These are phyloP conservation scores for Heteromormyrus szaboi DNA, from an alignment of 2,797 vertebrate species.

Conservation along the genomic window DNA sequence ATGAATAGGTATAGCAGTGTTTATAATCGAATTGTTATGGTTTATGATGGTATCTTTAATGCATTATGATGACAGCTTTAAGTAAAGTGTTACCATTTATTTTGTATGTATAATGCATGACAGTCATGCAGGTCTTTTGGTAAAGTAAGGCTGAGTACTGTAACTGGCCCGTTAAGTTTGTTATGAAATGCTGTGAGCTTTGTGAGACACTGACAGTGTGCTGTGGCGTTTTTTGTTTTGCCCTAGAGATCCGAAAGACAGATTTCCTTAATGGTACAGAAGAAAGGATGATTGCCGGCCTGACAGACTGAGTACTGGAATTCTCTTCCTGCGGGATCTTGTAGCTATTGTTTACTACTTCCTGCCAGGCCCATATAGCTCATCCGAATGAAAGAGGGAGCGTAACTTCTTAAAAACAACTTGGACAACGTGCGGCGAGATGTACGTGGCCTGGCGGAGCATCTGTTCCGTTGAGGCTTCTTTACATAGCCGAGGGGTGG, in stretches of 20 bases:
- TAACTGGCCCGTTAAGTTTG: neutral
- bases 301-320: slow-evolving; percentile 47
- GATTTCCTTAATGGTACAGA: neutral
- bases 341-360: slow-evolving; percentile 7
- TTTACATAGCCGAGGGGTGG: neutral
- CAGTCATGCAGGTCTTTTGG: neutral
- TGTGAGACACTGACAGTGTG: neutral
- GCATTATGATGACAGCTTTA: neutral
- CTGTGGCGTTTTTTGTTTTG: neutral
- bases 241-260: neutral
- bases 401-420: neutral
- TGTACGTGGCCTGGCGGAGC: neutral
- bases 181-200: neutral
- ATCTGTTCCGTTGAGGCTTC: neutral
- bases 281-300: slow-evolving; percentile 38
- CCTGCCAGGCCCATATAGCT: neutral
- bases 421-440: neutral
- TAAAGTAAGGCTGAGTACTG: neutral
- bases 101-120: neutral
- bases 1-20: neutral
- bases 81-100: neutral
- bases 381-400: neutral
- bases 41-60: neutral
- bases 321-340: slow-evolving; percentile 37
- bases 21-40: neutral